Evolutionary conservation across 2,888 invertebrate genomes (phyloP).

Genomic region (Rhingia campestris): DNA sequence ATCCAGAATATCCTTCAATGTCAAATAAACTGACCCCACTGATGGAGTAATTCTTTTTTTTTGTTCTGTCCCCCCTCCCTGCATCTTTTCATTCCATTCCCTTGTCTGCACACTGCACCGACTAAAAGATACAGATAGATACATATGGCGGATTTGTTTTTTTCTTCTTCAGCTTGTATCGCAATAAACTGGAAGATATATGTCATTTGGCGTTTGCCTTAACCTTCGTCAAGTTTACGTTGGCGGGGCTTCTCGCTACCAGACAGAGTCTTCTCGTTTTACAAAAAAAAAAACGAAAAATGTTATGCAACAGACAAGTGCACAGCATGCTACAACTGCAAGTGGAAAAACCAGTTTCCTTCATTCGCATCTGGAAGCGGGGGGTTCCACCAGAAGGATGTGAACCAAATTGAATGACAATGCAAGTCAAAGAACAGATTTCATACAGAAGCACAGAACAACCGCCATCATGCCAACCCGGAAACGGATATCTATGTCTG

Average conservation of each 20-base stretch:
- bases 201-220: slow-evolving; percentile 64
- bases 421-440: slow-evolving; percentile 63
- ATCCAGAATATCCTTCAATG: slow-evolving; percentile 73
- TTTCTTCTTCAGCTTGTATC: slow-evolving; percentile 15
- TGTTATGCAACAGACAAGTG: slow-evolving; percentile 65
- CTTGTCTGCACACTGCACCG: background rate
- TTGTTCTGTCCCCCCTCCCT: too few species aligned
- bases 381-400: slow-evolving; percentile 17
- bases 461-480: slow-evolving; percentile 53
- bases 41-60: slow-evolving; percentile 48
- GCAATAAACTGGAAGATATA: slow-evolving; percentile 53
- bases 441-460: slow-evolving; percentile 26
- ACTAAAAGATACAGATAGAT: slow-evolving; percentile 29
- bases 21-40: slow-evolving; percentile 66
- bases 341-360: slow-evolving; percentile 63
- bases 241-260: slow-evolving; percentile 50
- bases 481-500: slow-evolving; percentile 62
- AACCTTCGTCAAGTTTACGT: slow-evolving; percentile 66
- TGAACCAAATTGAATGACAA: slow-evolving; percentile 63
- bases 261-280: slow-evolving; percentile 12
- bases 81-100: slow-evolving; percentile 13
- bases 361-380: background rate
- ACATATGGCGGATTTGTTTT: slow-evolving; percentile 3
- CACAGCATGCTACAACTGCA: slow-evolving; percentile 58
- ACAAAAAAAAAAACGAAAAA: slow-evolving; percentile 15